Evolutionary conservation across 2,888 invertebrate genomes (phyloP), one percentile per base, ranked within the genome.

Genomic region (Cyaniris semiargus): DNA sequence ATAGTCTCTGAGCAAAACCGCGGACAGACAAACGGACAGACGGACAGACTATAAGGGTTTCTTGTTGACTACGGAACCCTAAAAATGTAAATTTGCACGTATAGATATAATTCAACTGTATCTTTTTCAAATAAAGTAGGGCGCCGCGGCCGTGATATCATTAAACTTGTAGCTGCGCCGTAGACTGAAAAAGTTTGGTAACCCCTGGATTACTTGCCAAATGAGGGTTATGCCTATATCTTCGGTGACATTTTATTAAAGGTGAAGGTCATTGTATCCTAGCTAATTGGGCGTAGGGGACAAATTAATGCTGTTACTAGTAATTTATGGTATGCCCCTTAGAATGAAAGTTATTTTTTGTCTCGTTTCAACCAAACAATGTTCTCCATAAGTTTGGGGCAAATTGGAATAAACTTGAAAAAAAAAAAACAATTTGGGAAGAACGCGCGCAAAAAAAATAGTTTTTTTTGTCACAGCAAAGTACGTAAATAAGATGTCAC

Each of bases 141-240:
- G n/a, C n/a, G n/a, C n/a, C n/a, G n/a, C n/a, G n/a, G n/a, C n/a
- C n/a, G n/a, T n/a, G n/a, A n/a, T n/a, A n/a, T n/a, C n/a, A n/a
- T n/a, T n/a, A n/a, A n/a, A n/a, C n/a, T n/a, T n/a, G n/a, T n/a
- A n/a, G n/a, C n/a, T n/a, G n/a, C n/a, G n/a, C n/a, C n/a, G n/a
- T n/a, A n/a, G n/a, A n/a, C n/a, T n/a, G n/a, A n/a, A n/a, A n/a
- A n/a, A n/a, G n/a, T n/a, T n/a, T n/a, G n/a, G n/a, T n/a, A n/a
- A n/a, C n/a, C n/a, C n/a, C n/a, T 23, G 60, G 60, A 60, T 60
- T 23, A 23, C 10, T 60, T 60, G 23, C 60, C 3, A 10, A 60
- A 60, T 60, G 60, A 60, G 60, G 23, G 60, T 23, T 60, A 60
- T 60, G 60, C 10, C 60, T 58, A 23, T 23, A 23, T 60, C 60